Evolutionary conservation across 2,888 invertebrate genomes (phyloP).

Genomic region (Galerucella pusilla): DNA sequence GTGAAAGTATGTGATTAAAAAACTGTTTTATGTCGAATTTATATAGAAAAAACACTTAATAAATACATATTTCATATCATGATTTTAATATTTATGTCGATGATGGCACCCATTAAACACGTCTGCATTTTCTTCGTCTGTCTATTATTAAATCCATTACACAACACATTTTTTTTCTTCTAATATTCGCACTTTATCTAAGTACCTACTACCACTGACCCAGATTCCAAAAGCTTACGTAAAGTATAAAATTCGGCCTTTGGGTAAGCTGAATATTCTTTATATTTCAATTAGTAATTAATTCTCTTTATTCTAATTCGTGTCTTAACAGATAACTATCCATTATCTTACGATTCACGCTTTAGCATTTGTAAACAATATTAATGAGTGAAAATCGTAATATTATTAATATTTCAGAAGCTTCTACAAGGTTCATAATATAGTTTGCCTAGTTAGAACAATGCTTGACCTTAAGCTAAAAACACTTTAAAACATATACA

Average conservation of each 20-base stretch:
- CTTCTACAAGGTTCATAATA: conserved; percentile 26
- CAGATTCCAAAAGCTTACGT: conserved; percentile 37
- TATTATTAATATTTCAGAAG: conserved; percentile 7
- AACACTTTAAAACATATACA: neutral
- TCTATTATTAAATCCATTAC: conserved; percentile 22
- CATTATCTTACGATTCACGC: conserved; percentile 25
- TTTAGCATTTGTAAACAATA: conserved; percentile 16
- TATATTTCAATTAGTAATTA: conserved; percentile 31
- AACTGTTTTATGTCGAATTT: neutral
- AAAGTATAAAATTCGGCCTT: conserved; percentile 38
- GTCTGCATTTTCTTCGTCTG: conserved; percentile 17
- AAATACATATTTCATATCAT: neutral
- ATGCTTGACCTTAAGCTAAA: neutral
- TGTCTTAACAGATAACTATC: conserved; percentile 19
- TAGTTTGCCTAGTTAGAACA: neutral
- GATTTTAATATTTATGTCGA: conserved; percentile 7
- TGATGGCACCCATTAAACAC: conserved; percentile 19
- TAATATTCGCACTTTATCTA: conserved; percentile 26
- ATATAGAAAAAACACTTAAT: neutral
- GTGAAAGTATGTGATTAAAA: conserved; percentile 2
- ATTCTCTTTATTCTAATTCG: conserved; percentile 29
- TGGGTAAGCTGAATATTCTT: conserved; percentile 25
- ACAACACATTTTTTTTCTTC: conserved; percentile 18
- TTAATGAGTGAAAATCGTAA: conserved; percentile 23
- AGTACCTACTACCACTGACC: conserved; percentile 27